Percentiles rank a stretch among this genome's conserved stretches.
These are phyloP conservation scores for Proales similis DNA, from an alignment of 1,140 invertebrate genomes.

Conservation along the genomic window DNA sequence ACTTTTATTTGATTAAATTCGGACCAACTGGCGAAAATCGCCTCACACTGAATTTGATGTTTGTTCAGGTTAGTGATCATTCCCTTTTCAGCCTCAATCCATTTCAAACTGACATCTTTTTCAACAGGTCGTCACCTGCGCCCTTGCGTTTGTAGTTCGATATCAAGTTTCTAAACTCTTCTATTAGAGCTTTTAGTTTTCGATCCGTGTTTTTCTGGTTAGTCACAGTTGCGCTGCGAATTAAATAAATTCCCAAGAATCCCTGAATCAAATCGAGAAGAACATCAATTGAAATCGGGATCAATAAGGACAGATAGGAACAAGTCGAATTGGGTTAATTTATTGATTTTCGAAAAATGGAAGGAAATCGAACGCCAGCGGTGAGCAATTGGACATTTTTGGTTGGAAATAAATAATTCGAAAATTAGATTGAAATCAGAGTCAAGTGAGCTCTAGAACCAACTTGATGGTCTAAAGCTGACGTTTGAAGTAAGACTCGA, in stretches of 20 bases:
- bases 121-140: slow-evolving; percentile 1
- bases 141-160: slow-evolving; percentile 26
- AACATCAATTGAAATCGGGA: not conserved
- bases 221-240: not conserved
- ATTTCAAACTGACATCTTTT: not conserved
- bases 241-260: not conserved
- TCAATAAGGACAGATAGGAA: slow-evolving; percentile 8
- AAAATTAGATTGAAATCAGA: no score
- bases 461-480: no score
- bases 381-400: no score
- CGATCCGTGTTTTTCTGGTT: no score
- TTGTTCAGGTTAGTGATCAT: slow-evolving; percentile 8
- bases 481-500: no score
- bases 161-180: slow-evolving; percentile 36
- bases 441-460: no score
- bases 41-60: slow-evolving; percentile 8
- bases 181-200: slow-evolving; percentile 14
- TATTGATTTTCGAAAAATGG: no score
- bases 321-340: slow-evolving; percentile 14
- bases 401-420: no score
- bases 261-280: not conserved
- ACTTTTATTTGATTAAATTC: slow-evolving; percentile 34
- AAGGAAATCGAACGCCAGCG: no score
- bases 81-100: not conserved
- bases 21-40: slow-evolving; percentile 12